Percentiles rank a stretch among this genome's conserved stretches.
Evolutionary conservation across 2,888 invertebrate species (phyloP).

Genomic region (Nasonovia ribisnigri): DNA sequence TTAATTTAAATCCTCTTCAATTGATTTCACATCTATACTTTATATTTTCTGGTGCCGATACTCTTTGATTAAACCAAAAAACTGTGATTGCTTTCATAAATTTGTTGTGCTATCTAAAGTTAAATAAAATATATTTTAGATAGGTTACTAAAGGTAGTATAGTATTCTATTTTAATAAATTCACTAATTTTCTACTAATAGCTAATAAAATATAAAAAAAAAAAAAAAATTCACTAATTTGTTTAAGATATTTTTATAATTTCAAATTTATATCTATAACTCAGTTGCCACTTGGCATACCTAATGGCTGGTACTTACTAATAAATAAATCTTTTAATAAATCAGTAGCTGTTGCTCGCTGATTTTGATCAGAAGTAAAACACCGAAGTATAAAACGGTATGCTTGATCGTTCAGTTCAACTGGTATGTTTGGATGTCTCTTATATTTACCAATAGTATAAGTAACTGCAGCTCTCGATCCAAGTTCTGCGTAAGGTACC

Average conservation of each 20-base stretch:
- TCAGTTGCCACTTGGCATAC: constrained; percentile 68
- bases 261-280: neutral
- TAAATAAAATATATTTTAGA: neutral
- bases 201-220: no score
- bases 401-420: constrained; percentile 87
- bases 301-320: constrained; percentile 79
- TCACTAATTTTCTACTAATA: no score
- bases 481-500: constrained; percentile 97
- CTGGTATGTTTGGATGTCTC: constrained; percentile 96
- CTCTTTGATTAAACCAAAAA: constrained; percentile 85
- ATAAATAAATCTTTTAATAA: constrained; percentile 92
- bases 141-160: no score
- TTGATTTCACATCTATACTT: constrained; percentile 72
- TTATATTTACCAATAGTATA: constrained; percentile 98
- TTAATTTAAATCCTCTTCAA: constrained; percentile 60
- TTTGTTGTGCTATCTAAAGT: constrained; percentile 78
- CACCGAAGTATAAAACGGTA: constrained; percentile 92
- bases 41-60: no score
- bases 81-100: constrained; percentile 74
- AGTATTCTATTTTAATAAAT: no score
- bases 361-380: constrained; percentile 92
- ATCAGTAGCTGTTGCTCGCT: constrained; percentile 87
- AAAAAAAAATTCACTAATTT: no score
- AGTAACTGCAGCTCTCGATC: constrained; percentile 96
- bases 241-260: neutral